Base-by-base conservation (phyloP, 2,888 invertebrate species). In the Resseliella maxima region DNA sequence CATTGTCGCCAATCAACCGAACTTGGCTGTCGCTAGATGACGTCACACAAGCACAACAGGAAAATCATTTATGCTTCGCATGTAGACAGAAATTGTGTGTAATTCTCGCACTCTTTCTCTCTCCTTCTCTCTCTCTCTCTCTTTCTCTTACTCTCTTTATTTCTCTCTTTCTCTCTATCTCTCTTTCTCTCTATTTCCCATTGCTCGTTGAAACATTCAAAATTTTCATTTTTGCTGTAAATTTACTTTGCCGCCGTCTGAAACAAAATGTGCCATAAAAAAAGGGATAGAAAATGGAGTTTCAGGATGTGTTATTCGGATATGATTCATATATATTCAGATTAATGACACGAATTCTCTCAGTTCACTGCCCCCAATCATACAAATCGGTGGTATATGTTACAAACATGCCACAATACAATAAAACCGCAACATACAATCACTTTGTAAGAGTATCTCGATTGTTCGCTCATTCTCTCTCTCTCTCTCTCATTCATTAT, bases 11-110 rank as follows among this genome's bases (percentile, higher is more conserved):
- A 50, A 18, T 72, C 72, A n/a, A 31, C 31, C 10, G 31, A 72
- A 72, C 12, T 72, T 72, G n/a, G n/a, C n/a, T 31, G 72, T 72
- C 72, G 31, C 31, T 72, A 27, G 72, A 72, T 72, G 72, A 72
- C 72, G 72, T 72, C 72, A 72, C 72, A 72, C 72, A 27, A 72
- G 31, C 72, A 72, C 31, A 72, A 72, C 72, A 72, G 72, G 72
- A 72, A 72, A 72, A 72, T 31, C 72, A n/a, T 72, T 72, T 72
- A 35, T 31, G 5, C 12, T 72, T 1, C 72, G n/a, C n/a, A 15
- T 72, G 15, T 72, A 31, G 3, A 15, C 8, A 72, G 31, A 15
- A 72, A 72, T 1, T 35, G 10, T 1, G 10, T 31, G 31, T 35
- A 31, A 15, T 15, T 31, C 8, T 72, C 31, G 59, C 72, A 3